Evolutionary conservation across 1,140 invertebrate genomes (phyloP), one percentile per base, ranked within the genome.

Genomic region (Parasteatoda tepidariorum): DNA sequence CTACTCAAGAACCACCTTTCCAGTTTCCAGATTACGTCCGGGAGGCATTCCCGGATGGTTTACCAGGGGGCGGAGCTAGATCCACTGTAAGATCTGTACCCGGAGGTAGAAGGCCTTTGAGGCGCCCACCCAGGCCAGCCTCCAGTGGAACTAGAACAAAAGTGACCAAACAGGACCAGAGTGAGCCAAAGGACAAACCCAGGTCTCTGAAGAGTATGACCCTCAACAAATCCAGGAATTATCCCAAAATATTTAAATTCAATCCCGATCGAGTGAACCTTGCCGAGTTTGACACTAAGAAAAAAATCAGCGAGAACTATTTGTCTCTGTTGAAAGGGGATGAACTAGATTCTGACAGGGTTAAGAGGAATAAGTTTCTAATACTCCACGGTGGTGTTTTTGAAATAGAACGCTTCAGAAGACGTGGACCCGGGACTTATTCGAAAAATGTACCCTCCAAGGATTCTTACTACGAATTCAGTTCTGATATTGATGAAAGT

Each of bases 281-380:
- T 18, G 78, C 84, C 11, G 85, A 86, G 18, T 86, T 86, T 31
- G 85, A 86, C 34, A 78, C 54, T 38, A 76, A 75, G 28, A 86
- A 86, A 66, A 86, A 86, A 33, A 66, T 75, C 13, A 84, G 71
- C 22, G 78, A 78, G 15, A 76, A 85, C 34, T 83, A 83, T 24
- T 92, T 38, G 92, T 93, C 86, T 93, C 93, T 87, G 91, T 33
- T 67, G 1, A 85, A 85, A 62, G 83, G 82, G 13, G 85, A 86
- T 31, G 73, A 78, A 24, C 57, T 86, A 15, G 84, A 85, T 24
- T 84, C 84, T 24, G 84, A 85, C 18, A 83, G 61, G 28, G 81
- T 86, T 1, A 73, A 70, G 26, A 75, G 85, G 4, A 74, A 85
- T 38, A 83, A 83, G n/a, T 86, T 86, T 62, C 48, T 86, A 26